phyloP scores from a whole-genome alignment of 1,140 invertebrate species.

The Bombus vancouverensis region DNA sequence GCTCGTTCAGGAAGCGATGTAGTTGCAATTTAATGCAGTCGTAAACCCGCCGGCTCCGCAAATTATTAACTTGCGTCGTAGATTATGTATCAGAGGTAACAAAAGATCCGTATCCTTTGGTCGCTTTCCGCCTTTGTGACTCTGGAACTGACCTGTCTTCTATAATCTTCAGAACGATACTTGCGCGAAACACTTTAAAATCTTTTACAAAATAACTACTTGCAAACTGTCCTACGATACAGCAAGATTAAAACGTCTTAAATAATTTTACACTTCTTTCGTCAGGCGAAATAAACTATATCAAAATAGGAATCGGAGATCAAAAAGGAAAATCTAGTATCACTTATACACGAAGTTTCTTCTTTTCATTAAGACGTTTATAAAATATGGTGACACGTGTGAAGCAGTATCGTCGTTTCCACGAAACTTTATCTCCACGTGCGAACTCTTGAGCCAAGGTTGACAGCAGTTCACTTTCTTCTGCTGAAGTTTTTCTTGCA shows the following conservation, averaged over 20 bases:
- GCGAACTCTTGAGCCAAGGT: neutral
- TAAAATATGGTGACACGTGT: neutral
- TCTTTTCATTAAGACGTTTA: neutral
- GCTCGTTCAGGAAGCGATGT: neutral
- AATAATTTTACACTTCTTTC: neutral
- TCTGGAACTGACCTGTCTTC: neutral
- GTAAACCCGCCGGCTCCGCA: conserved; percentile 22
- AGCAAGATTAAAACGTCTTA: neutral
- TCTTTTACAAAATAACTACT: neutral
- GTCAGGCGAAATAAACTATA: neutral
- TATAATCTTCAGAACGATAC: neutral
- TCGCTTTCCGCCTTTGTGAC: neutral
- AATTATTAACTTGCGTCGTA: conserved; percentile 45
- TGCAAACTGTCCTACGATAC: neutral
- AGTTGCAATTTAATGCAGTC: conserved; percentile 34
- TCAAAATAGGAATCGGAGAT: neutral
- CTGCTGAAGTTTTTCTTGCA: neutral
- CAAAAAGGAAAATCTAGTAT: neutral
- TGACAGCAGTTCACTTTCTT: neutral
- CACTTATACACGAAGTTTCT: neutral
- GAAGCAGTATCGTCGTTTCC: neutral
- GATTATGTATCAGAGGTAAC: conserved; percentile 50
- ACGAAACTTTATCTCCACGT: neutral
- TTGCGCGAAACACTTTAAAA: neutral
- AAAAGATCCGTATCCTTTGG: neutral